Evolutionary conservation across 1,140 invertebrate genomes (phyloP), one percentile per base, ranked within the genome.

Genomic region (Leptinotarsa undecemlineata): DNA sequence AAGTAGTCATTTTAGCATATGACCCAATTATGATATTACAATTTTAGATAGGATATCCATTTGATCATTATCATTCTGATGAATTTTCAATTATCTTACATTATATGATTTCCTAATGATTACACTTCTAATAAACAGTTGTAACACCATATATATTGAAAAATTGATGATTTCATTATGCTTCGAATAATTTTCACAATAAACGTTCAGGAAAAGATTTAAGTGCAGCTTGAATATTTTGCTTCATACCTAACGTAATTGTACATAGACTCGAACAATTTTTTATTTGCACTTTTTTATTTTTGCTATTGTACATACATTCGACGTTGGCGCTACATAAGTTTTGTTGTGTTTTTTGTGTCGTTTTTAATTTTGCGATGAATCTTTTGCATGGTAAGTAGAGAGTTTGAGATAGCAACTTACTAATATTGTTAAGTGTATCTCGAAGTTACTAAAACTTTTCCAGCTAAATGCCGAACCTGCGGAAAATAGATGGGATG

Each of bases 381-480:
- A 47, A 21, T 63, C 76, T 26, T 73, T 79, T 82, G 81, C 81
- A 83, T 83, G 82, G 82, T 83, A 83, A 83, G 82, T 83, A 83
- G 80, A 72, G 72, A 72, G 57, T 69, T 69, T 74, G 63, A 72
- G 69, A 69, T 11, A 42, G 33, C 33, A 42, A 42, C 26, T 74
- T 74, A 79, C 79, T 79, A 79, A 78, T 75, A 76, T 62, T 68
- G 67, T 73, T 62, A 57, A 71, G 14, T 61, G 13, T 67, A 21
- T 71, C 67, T 73, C 66, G 69, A 74, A 70, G 68, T 33, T 77
- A 74, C 64, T 77, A 75, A 42, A 72, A 75, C 71, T 70, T 76
- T 81, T 80, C 61, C 78, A 82, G 79, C 78, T 11, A 77, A 48
- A 64, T 82, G 78, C 72, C 48, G 19, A 23, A 73, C 76, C 75